Evolutionary conservation across 2,113 vertebrate genomes (phyloP), one percentile per base, ranked within the genome.

Genomic region (Laticauda colubrina): DNA sequence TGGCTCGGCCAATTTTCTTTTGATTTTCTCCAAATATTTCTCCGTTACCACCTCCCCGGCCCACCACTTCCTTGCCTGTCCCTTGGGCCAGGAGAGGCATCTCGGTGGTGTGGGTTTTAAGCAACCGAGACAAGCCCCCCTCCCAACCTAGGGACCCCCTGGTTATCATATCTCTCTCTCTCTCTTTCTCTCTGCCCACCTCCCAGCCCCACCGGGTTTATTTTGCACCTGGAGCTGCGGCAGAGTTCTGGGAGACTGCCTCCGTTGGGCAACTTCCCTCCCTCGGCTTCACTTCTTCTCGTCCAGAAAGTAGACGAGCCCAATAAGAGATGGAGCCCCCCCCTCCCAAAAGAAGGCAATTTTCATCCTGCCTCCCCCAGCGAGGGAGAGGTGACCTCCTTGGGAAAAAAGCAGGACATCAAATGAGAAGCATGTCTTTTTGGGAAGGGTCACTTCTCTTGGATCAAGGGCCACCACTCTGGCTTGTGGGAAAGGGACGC

Each of bases 1-100:
- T 98, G 98, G 97, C 96, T 97, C 96, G 96, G n/a, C 91, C 97
- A 94, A 96, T 97, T 96, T 94, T 95, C 96, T 96, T 61, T 96
- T 96, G 91, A 95, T 92, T 94, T 95, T 96, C 91, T 88, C 59
- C 92, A 91, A 20, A 45, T 95, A 94, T 91, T 39, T 61, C 53
- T 43, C 15, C 55, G 1, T 54, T 5, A 3, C 48, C 57, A 55
- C 51, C 61, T 85, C 91, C 43, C 75, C 18, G 20, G 21, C 21
- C 75, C 10, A 21, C 45, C 43, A 29, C 11, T 34, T 89, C 43
- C 23, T 56, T 39, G 26, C 64, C 88, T 51, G 53, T 89, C 64
- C 3, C 86, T 29, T 51, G 4, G n/a, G 88, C 55, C 21, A 54
- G 14, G 8, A 9, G 56, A 2, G 45, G 24, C 0, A 93, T 59